Percentiles rank a stretch among this genome's conserved stretches.
These are phyloP conservation scores for Muraenolepis orangiensis DNA, from an alignment of 2,797 vertebrate genomes.

Conservation along the genomic window DNA sequence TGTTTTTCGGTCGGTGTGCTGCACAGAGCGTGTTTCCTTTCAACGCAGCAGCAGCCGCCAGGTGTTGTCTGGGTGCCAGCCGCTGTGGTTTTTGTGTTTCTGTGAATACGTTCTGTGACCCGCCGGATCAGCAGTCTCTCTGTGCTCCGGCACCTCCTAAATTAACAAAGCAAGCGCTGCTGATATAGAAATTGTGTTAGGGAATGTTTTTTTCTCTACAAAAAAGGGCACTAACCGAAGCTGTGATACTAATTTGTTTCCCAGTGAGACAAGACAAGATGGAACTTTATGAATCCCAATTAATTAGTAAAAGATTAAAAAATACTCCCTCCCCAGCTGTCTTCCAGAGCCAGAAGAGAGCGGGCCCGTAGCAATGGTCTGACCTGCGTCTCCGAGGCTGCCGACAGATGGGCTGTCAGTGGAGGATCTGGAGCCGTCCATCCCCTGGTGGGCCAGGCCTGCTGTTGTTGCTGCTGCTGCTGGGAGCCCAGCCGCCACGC, in stretches of 20 bases:
- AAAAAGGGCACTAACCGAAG: neutral
- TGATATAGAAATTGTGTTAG: too few species aligned
- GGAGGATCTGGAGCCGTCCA: conserved; percentile 73
- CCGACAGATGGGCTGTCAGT: conserved; percentile 77
- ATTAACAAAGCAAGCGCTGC: too few species aligned
- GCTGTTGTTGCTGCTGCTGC: neutral
- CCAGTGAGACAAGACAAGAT: neutral
- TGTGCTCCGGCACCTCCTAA: too few species aligned
- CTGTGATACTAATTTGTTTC: neutral
- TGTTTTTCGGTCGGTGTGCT: too few species aligned
- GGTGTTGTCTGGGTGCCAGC: too few species aligned
- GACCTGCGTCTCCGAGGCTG: conserved; percentile 77
- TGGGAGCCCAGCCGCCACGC: neutral
- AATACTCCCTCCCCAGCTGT: neutral
- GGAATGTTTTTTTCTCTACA: neutral
- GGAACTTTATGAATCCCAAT: neutral
- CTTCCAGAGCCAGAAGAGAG: neutral
- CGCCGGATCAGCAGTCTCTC: too few species aligned
- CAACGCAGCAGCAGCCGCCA: too few species aligned
- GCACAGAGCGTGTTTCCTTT: too few species aligned
- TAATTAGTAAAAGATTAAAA: neutral
- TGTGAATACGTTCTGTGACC: too few species aligned
- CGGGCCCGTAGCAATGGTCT: conserved; percentile 13
- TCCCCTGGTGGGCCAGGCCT: conserved; percentile 15
- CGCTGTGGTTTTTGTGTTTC: too few species aligned